Evolutionary conservation across 2,113 vertebrate species (phyloP).

Genomic region (Lepus europaeus): DNA sequence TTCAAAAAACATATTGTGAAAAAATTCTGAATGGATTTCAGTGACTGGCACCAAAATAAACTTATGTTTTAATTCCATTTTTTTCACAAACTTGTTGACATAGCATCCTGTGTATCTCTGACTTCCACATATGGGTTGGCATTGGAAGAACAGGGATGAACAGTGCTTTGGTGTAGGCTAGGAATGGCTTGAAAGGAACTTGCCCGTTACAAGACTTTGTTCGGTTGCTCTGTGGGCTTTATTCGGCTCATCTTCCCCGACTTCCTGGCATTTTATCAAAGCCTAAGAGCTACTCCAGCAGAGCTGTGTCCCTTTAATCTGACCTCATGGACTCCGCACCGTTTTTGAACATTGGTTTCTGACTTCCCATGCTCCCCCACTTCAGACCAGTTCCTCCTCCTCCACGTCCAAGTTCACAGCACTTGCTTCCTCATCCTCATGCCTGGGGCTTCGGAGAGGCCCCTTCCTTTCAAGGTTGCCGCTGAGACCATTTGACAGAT

Average conservation of each 20-base stretch:
- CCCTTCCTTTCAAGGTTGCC: conserved; percentile 35
- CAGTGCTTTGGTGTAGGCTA: neutral
- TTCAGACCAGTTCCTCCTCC: neutral
- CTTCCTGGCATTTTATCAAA: conserved; percentile 43
- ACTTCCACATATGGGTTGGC: neutral
- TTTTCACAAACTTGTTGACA: no score
- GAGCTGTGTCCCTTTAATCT: neutral
- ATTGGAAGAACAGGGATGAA: neutral
- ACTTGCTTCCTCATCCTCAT: neutral
- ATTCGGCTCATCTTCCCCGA: neutral
- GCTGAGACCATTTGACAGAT: conserved; percentile 70
- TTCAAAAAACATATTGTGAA: no score
- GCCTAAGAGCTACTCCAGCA: neutral
- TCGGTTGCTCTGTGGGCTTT: neutral
- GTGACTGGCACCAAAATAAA: no score
- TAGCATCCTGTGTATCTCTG: neutral
- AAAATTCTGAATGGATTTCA: no score
- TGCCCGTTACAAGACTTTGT: neutral
- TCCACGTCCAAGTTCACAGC: neutral
- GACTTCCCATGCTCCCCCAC: neutral
- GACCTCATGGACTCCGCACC: neutral
- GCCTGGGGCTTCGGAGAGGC: neutral
- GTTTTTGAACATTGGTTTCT: neutral
- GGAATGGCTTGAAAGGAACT: conserved; percentile 16
- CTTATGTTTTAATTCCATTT: no score